Conservation (phyloP, 1,140 invertebrate species). For the Homarus americanus region DNA sequence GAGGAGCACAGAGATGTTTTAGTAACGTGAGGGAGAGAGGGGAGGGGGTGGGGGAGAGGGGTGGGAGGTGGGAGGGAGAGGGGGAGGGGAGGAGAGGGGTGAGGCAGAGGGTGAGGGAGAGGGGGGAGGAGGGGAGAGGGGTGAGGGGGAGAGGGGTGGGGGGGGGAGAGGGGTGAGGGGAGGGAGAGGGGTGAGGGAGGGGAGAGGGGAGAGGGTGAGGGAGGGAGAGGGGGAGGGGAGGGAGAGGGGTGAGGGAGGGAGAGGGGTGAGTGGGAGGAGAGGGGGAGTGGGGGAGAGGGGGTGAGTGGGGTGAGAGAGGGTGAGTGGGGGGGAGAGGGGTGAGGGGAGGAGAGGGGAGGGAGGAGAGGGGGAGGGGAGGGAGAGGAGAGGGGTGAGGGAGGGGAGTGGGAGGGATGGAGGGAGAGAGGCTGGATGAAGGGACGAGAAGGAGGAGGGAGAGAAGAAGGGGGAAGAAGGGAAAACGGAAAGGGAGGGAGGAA, state of each 20-base stretch:
- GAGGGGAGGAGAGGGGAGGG: neutral
- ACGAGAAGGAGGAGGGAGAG: too few species aligned
- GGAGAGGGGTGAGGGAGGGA: too few species aligned
- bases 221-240: too few species aligned
- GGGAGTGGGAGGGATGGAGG: too few species aligned
- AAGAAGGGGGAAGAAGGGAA: too few species aligned
- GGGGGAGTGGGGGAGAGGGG: neutral
- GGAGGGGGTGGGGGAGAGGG: too few species aligned
- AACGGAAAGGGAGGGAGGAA: too few species aligned
- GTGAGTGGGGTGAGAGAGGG: neutral
- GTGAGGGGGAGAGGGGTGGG: neutral
- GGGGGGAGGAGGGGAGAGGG: neutral
- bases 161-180: neutral
- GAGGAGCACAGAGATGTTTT: too few species aligned
- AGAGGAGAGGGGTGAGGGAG: too few species aligned
- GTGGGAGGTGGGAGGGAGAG: neutral
- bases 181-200: neutral
- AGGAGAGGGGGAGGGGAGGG: neutral
- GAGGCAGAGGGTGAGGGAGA: neutral
- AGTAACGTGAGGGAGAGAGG: too few species aligned
- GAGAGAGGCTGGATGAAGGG: too few species aligned
- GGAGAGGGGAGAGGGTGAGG: neutral
- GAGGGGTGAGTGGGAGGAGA: neutral
- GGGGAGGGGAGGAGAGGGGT: neutral
- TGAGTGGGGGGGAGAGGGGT: neutral